Evolutionary conservation across 2,113 vertebrate species (phyloP).

Genomic region (Dascyllus trimaculatus): DNA sequence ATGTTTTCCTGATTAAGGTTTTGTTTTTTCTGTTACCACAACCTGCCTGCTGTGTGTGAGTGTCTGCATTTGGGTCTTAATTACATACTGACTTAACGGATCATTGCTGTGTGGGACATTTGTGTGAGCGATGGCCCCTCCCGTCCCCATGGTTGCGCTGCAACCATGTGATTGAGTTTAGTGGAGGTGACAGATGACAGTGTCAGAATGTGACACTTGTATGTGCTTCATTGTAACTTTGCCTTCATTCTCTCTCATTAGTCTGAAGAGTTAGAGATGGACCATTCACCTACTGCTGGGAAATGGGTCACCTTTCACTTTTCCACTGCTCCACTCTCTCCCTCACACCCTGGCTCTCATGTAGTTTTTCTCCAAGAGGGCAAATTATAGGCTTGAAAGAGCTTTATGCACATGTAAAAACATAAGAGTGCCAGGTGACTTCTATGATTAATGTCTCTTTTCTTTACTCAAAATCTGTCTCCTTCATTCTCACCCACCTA

Average conservation of each 20-base stretch:
- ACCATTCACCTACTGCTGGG: constrained; percentile 40
- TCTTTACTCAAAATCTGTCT: background rate
- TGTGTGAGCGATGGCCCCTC: background rate
- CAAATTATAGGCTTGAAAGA: background rate
- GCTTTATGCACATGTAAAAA: constrained; percentile 1
- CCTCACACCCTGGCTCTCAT: background rate
- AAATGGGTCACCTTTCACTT: constrained; percentile 20
- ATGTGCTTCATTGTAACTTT: constrained; percentile 7
- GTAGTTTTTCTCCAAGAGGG: constrained; percentile 3
- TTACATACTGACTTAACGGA: too few species aligned
- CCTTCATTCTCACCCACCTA: too few species aligned
- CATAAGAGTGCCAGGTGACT: background rate
- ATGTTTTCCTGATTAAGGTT: too few species aligned
- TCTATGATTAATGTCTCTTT: background rate
- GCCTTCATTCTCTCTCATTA: constrained; percentile 63
- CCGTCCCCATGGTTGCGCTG: background rate
- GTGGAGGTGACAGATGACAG: background rate
- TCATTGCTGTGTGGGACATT: too few species aligned
- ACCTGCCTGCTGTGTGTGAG: too few species aligned
- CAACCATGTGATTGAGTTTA: too few species aligned
- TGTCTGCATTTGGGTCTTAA: too few species aligned
- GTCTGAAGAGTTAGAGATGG: constrained; percentile 47
- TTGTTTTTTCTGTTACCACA: too few species aligned
- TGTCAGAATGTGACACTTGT: constrained; percentile 23
- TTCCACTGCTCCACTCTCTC: background rate